Evolutionary conservation across 2,113 vertebrate genomes (phyloP).

Genomic region (Promerops cafer): DNA sequence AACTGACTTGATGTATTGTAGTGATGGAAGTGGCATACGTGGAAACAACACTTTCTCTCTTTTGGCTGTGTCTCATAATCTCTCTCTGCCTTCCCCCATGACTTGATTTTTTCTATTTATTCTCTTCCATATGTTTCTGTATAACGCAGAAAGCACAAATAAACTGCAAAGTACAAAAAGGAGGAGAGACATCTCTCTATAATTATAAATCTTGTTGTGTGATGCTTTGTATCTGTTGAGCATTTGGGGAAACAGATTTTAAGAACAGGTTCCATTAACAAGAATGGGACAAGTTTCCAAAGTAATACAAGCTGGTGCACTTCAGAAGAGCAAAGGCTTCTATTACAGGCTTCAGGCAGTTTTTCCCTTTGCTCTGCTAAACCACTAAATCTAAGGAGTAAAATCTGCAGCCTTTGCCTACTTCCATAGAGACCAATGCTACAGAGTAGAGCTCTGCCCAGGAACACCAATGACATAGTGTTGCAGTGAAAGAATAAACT

Average conservation of each 20-base stretch:
- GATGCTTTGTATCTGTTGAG: background rate
- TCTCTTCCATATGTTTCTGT: constrained; percentile 32
- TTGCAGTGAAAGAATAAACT: background rate
- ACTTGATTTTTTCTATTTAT: constrained; percentile 11
- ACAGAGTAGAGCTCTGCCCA: background rate
- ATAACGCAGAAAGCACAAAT: constrained; percentile 6
- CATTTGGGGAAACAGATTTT: constrained; percentile 48
- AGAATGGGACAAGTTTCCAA: constrained; percentile 4
- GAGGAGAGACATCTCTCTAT: background rate
- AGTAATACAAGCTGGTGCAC: constrained; percentile 8
- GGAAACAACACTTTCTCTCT: background rate
- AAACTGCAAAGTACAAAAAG: background rate
- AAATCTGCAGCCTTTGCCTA: background rate
- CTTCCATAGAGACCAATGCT: background rate
- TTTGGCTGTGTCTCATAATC: background rate
- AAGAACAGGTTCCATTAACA: constrained; percentile 41
- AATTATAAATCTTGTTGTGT: background rate
- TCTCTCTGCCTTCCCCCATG: background rate
- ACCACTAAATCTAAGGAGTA: background rate
- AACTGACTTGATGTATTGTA: background rate
- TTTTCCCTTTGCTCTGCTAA: background rate
- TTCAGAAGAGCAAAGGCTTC: constrained; percentile 26
- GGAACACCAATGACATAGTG: background rate
- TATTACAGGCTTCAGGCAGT: background rate
- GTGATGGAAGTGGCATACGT: background rate